Base-by-base conservation (phyloP, 1,140 invertebrate genomes). In the Bombus sibiricus region DNA sequence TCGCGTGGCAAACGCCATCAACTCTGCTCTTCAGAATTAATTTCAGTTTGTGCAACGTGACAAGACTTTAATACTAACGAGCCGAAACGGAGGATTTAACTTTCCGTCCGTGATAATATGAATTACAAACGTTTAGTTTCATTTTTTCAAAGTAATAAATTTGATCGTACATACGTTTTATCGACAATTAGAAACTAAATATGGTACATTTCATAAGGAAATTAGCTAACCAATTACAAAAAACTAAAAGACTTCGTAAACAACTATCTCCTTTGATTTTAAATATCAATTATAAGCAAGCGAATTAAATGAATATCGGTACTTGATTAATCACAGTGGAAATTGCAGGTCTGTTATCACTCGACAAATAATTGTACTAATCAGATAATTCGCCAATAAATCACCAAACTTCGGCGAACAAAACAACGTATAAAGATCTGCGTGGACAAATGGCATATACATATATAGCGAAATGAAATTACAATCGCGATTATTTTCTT, bases 11-110 rank as follows among this genome's bases (percentile, higher is more conserved):
- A 71, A 34, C 10, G 22, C 39, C 22, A 43, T 34, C 77, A 39
- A 81, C 59, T 57, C 66, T 59, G 32, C 28, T 59, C 80, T 85
- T 64, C 82, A 77, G 39, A 85, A 85, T 78, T 47, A 75, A 84
- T 86, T 62, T 28, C 47, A 32, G 43, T 37, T 59, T 28, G 41
- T 66, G 47, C 37, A 9, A 47, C 25, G 39, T 25, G 39, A 41
- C 22, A 4, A 53, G 47, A 53, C 18, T 53, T 22, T 53, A 53
- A 53, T 53, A 53, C 18, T 22, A 22, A 53, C 18, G 13, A 73
- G n/a, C n/a, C 28, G 3, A n/a, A 71, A 37, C 2, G 1, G n/a
- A 71, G 8, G 8, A 37, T 71, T 41, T 25, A 41, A 22, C 15
- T 22, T 6, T 32, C 9, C 15, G 39, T 32, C 3, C 2, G 1